A percentile compares a stretch with the other conserved stretches of the same genome.
Conservation (phyloP, 1,140 invertebrate genomes). For the Battus philenor region DNA sequence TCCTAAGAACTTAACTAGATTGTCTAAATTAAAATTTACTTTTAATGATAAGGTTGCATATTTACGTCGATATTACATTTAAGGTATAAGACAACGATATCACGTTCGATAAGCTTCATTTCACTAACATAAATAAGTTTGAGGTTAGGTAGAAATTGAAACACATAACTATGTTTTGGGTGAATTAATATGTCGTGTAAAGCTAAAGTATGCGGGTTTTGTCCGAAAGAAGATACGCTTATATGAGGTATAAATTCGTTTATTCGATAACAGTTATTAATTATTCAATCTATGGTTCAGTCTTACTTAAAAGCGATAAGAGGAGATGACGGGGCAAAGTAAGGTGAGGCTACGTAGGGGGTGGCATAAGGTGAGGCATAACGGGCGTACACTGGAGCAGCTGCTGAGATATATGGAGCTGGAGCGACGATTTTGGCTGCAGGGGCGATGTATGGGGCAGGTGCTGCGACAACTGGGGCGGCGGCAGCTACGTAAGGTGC, state of each 20-base stretch:
- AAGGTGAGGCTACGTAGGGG: constrained; percentile 39
- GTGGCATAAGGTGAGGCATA: constrained; percentile 43
- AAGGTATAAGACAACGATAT: too few species aligned
- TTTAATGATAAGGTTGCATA: too few species aligned
- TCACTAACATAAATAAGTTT: too few species aligned
- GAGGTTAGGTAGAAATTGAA: too few species aligned
- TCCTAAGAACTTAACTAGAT: too few species aligned
- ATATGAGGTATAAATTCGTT: constrained; percentile 14
- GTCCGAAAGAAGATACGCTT: too few species aligned
- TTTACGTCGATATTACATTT: too few species aligned
- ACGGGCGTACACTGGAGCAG: constrained; percentile 32
- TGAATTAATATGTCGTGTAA: too few species aligned
- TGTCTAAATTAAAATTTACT: too few species aligned
- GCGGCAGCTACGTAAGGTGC: constrained; percentile 58
- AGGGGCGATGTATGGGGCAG: constrained; percentile 34
- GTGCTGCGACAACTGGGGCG: constrained; percentile 40
- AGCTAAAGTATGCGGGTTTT: too few species aligned
- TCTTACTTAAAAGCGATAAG: constrained; percentile 44
- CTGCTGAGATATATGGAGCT: constrained; percentile 22
- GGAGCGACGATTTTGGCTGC: constrained; percentile 26
- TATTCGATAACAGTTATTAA: constrained; percentile 4
- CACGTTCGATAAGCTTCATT: too few species aligned
- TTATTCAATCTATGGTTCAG: constrained; percentile 22
- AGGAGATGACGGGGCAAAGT: constrained; percentile 59
- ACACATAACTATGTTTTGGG: too few species aligned